Base-by-base conservation (phyloP, 1,140 invertebrate species). In the Potamilus streckersoni region DNA sequence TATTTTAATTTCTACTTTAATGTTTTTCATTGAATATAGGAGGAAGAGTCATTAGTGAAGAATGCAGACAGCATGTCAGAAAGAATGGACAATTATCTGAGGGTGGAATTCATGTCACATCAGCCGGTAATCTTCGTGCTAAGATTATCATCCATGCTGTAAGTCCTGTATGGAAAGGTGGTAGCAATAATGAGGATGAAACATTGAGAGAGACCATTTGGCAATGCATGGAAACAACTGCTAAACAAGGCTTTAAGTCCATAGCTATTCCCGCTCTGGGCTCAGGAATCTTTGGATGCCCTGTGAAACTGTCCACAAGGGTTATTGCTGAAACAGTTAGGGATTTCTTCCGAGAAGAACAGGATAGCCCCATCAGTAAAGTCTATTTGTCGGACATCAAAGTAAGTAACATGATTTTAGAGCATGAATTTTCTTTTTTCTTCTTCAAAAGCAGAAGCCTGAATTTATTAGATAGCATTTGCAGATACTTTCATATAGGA, bases 241-340 rank as follows among this genome's bases (percentile, higher is more conserved):
- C 62, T 59, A 49, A n/a, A 11, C 63, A 62, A 58, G n/a, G 60
- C n/a, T n/a, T 64, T 0, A 72, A 19, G 16, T 78, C 79, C 1
- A 49, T 80, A 19, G 79, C 79, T 20, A 55, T 80, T 17, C 79
- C 79, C 23, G 79, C 79, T 17, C 23, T 80, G 23, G 75, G 79
- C 23, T 80, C 68, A 70, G 74, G 74, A 5, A 58, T 60, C 23
- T 71, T 66, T 49, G 74, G 15, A 23, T 61, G 20, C 12, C 74
- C 74, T 2, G 68, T 59, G 0, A 64, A 59, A 27, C 55, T n/a
- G 27, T 68, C 74, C 2, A 71, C 74, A 15, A 27, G n/a, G 11
- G 56, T 58, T 14, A 76, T 76, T 56, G 74, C 71, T 17, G 63
- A 20, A 20, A 60, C 74, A 58, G 68, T 76, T 13, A 76, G 71